Percentiles rank a stretch among this genome's conserved stretches.
Evolutionary conservation across 92 coral and sea anemone genomes (phyloP).

Genomic region (Desmophyllum pertusum): DNA sequence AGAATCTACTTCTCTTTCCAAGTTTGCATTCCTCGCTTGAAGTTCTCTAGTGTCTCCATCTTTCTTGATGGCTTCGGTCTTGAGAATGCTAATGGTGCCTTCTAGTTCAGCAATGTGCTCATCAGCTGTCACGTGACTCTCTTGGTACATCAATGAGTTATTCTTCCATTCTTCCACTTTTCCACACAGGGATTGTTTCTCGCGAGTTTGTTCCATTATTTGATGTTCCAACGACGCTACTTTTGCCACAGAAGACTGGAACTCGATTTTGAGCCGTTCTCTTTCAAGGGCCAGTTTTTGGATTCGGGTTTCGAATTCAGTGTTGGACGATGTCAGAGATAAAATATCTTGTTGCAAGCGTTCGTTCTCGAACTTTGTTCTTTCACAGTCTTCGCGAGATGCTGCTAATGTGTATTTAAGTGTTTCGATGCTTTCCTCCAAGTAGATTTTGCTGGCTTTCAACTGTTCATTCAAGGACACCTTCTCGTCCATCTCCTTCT

Average conservation of each 20-base stretch:
- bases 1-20: constrained; percentile 57
- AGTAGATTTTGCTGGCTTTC: constrained; percentile 58
- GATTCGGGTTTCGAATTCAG: constrained; percentile 64
- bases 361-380: constrained; percentile 65
- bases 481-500: constrained; percentile 74
- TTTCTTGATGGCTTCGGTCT: constrained; percentile 62
- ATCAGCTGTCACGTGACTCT: constrained; percentile 50
- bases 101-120: constrained; percentile 59
- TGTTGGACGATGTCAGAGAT: constrained; percentile 41
- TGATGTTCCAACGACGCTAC: constrained; percentile 73
- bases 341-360: constrained; percentile 79
- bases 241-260: constrained; percentile 49
- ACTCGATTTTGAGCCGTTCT: constrained; percentile 67
- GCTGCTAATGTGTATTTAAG: constrained; percentile 48
- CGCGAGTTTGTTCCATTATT: constrained; percentile 62
- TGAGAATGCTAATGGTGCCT: constrained; percentile 45
- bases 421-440: constrained; percentile 64
- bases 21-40: constrained; percentile 31
- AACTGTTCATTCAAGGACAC: constrained; percentile 55
- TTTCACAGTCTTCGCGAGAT: constrained; percentile 67
- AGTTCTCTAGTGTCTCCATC: constrained; percentile 59
- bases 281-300: constrained; percentile 57
- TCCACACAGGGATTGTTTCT: constrained; percentile 56
- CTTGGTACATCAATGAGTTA: constrained; percentile 52
- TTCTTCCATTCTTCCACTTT: constrained; percentile 72